Evolutionary conservation across 2,888 invertebrate genomes (phyloP).

Genomic region (Lycaena phlaeas): DNA sequence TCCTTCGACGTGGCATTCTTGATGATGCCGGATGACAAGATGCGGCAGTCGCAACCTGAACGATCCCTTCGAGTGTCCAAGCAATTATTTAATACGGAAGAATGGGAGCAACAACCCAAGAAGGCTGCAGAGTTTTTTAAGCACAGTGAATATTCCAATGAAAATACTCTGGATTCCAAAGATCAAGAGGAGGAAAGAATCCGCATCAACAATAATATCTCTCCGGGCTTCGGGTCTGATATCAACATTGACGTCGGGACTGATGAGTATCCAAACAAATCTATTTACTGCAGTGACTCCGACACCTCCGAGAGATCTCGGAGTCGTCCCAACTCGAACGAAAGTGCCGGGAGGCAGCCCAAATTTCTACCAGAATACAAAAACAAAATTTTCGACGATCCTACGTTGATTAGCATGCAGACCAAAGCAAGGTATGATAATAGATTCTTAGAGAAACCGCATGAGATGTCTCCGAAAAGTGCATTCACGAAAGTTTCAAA

Average conservation of each 20-base stretch:
- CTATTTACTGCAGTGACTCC: slow-evolving; percentile 63
- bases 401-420: slow-evolving; percentile 65
- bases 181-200: slow-evolving; percentile 57
- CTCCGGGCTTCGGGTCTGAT: slow-evolving; percentile 62
- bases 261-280: slow-evolving; percentile 63
- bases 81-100: slow-evolving; percentile 61
- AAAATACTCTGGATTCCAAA: slow-evolving; percentile 45
- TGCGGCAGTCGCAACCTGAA: slow-evolving; percentile 76
- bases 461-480: slow-evolving; percentile 77
- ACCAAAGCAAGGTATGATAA: slow-evolving; percentile 66
- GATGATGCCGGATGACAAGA: slow-evolving; percentile 89
- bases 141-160: slow-evolving; percentile 49
- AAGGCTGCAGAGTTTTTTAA: slow-evolving; percentile 59
- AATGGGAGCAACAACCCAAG: slow-evolving; percentile 57
- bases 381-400: slow-evolving; percentile 76
- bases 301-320: slow-evolving; percentile 63
- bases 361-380: slow-evolving; percentile 67
- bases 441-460: slow-evolving; percentile 51
- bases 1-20: slow-evolving; percentile 93
- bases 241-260: slow-evolving; percentile 67
- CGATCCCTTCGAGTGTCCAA: slow-evolving; percentile 68
- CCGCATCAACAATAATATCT: slow-evolving; percentile 58
- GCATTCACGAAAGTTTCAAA: slow-evolving; percentile 88
- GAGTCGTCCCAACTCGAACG: slow-evolving; percentile 68
- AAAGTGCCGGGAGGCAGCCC: slow-evolving; percentile 66